Evolutionary conservation across 2,888 invertebrate genomes (phyloP).

Genomic region (Aphidius colemani): DNA sequence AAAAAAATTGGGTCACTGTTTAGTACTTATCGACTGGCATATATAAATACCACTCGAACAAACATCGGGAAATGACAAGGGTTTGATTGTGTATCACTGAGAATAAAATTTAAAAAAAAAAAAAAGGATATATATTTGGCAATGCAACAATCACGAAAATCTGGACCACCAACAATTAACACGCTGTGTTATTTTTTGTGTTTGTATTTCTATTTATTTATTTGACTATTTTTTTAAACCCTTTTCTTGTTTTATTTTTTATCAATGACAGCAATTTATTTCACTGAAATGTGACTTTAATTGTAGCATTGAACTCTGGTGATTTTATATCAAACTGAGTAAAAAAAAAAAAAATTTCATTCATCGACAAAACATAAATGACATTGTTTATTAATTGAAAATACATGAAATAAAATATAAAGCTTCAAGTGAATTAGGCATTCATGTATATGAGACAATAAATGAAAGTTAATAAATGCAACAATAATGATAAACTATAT

Average conservation of each 20-base stretch:
- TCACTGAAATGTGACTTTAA: slow-evolving; percentile 24
- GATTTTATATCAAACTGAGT: no score
- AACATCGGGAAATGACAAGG: slow-evolving; percentile 9
- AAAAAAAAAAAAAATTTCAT: no score
- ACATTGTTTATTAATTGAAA: no score
- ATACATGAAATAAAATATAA: no score
- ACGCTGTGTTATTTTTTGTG: slow-evolving; percentile 17
- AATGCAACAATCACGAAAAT: slow-evolving; percentile 26
- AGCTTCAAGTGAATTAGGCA: no score
- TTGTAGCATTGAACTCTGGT: slow-evolving; percentile 18
- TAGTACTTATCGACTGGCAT: slow-evolving; percentile 34
- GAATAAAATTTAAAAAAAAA: slow-evolving; percentile 17
- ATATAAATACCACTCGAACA: slow-evolving; percentile 34
- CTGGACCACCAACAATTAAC: slow-evolving; percentile 24
- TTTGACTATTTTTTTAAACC: slow-evolving; percentile 3
- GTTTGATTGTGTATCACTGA: slow-evolving; percentile 11
- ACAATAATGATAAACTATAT: no score
- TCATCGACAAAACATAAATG: no score
- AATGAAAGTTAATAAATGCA: no score
- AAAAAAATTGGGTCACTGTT: slow-evolving; percentile 2
- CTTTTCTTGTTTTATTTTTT: slow-evolving; percentile 4
- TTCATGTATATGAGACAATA: no score
- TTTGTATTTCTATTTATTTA: slow-evolving; percentile 18
- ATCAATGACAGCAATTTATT: slow-evolving; percentile 19
- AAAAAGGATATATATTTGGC: slow-evolving; percentile 12